Evolutionary conservation across 2,888 invertebrate species (phyloP).

Genomic region (Corbicula japonica): DNA sequence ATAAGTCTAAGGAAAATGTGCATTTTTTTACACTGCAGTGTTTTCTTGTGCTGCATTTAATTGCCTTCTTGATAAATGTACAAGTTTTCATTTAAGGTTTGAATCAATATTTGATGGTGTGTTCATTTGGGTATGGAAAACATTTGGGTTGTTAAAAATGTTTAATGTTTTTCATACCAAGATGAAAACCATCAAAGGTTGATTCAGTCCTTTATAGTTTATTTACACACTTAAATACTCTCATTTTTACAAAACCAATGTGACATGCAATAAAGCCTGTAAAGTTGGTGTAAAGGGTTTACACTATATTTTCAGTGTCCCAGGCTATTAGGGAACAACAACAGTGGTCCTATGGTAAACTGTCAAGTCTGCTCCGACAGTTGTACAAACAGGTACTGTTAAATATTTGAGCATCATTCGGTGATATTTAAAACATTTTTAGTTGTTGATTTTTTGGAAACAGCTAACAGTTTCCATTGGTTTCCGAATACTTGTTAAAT

Average conservation of each 20-base stretch:
- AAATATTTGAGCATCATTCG: not conserved
- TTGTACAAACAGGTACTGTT: slow-evolving; percentile 71
- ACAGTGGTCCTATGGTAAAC: slow-evolving; percentile 72
- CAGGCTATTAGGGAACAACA: slow-evolving; percentile 69
- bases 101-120: too few species aligned
- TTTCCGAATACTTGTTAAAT: not conserved
- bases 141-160: not conserved
- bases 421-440: not conserved
- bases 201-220: not conserved
- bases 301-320: slow-evolving; percentile 67
- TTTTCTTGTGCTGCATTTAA: too few species aligned
- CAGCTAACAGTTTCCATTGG: not conserved
- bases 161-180: not conserved
- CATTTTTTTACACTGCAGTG: not conserved
- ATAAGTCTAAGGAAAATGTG: not conserved
- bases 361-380: slow-evolving; percentile 39
- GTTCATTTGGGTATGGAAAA: not conserved
- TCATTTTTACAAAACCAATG: not conserved
- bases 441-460: not conserved
- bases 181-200: not conserved
- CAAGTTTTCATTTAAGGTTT: too few species aligned
- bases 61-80: too few species aligned
- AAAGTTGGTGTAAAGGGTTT: not conserved
- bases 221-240: not conserved
- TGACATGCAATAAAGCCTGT: not conserved